phyloP scores from a whole-genome alignment of 2,797 vertebrate genomes.

The Mormyrus hasselquistii region DNA sequence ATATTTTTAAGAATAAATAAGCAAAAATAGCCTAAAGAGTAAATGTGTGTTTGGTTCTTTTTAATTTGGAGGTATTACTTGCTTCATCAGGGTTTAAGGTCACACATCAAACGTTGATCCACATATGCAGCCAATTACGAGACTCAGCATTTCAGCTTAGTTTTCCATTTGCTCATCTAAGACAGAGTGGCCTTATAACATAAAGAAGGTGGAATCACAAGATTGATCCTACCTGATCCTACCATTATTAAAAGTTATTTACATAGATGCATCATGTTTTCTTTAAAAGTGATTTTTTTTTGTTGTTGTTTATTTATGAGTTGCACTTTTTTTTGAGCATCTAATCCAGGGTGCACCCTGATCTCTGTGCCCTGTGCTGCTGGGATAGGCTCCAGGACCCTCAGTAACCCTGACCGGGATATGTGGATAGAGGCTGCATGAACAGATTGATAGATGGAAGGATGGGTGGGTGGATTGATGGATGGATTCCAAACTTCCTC shows the following conservation, averaged over 20 bases:
- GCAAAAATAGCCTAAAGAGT: background rate
- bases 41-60: background rate
- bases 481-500: background rate
- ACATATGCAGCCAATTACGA: slow-evolving; percentile 14
- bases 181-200: background rate
- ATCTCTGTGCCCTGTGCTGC: background rate
- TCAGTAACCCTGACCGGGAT: background rate
- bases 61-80: background rate
- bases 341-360: background rate
- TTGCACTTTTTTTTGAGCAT: background rate
- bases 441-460: background rate
- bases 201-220: background rate
- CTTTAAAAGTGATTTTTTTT: background rate
- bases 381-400: background rate
- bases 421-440: background rate
- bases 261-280: background rate
- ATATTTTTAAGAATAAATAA: background rate
- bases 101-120: background rate
- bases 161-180: slow-evolving; percentile 11
- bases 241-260: background rate
- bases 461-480: background rate
- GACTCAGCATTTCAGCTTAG: background rate
- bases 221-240: background rate
- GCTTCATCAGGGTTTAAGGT: background rate
- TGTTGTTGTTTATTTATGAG: background rate